phyloP scores from a whole-genome alignment of 2,888 invertebrate species.

The Cheilosia impressa region DNA sequence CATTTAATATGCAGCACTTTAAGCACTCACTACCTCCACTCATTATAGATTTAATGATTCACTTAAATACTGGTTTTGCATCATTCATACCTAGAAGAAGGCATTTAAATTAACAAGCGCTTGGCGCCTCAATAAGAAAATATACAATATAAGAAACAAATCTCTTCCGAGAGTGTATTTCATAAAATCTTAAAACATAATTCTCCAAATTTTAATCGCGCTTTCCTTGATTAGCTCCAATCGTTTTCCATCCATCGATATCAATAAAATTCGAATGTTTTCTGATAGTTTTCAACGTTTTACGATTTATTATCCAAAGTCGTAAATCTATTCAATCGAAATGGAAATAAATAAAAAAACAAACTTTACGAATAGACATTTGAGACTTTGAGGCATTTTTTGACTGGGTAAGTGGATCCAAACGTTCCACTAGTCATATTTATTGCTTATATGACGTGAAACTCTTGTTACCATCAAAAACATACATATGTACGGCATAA shows the following conservation, averaged over 20 bases:
- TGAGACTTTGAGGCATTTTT: slow-evolving; percentile 1
- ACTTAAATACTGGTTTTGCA: slow-evolving; percentile 1
- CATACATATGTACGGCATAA: slow-evolving; percentile 20
- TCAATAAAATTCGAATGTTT: slow-evolving; percentile 48
- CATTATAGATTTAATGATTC: not conserved
- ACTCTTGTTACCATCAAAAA: slow-evolving; percentile 34
- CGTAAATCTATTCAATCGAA: slow-evolving; percentile 61
- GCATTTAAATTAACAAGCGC: not conserved
- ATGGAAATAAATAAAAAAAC: slow-evolving; percentile 27
- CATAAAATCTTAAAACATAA: slow-evolving; percentile 33
- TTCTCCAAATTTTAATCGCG: slow-evolving; percentile 55
- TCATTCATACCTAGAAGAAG: not conserved
- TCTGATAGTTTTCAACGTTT: slow-evolving; percentile 42
- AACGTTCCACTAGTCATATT: slow-evolving; percentile 24
- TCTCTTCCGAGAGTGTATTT: slow-evolving; percentile 1
- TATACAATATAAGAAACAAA: not conserved
- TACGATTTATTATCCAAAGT: slow-evolving; percentile 66
- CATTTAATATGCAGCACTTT: no score
- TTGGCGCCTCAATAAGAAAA: slow-evolving; percentile 39
- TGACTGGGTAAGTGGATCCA: not conserved
- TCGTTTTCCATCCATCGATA: slow-evolving; percentile 25
- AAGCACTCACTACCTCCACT: no score
- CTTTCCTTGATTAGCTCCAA: slow-evolving; percentile 27
- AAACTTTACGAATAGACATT: not conserved
- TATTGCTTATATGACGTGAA: slow-evolving; percentile 46